Percentiles rank a stretch among this genome's conserved stretches.
phyloP scores from a whole-genome alignment of 2,797 vertebrate genomes.

The Sebastes trivittatus region DNA sequence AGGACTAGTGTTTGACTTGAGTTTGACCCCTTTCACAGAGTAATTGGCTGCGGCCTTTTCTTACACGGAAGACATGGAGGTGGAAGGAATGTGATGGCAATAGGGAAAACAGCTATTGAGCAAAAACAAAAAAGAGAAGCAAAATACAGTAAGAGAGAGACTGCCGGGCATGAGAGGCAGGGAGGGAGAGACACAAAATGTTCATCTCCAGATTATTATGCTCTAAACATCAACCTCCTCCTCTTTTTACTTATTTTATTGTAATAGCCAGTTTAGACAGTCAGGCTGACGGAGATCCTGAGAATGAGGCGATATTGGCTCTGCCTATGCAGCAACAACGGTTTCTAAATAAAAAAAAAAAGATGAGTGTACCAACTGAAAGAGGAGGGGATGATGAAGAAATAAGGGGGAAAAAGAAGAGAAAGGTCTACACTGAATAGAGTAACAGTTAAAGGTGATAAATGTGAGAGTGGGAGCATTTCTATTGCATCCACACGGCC shows the following conservation, averaged over 20 bases:
- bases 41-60: conserved; percentile 42
- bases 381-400: neutral
- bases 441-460: neutral
- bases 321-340: neutral
- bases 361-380: neutral
- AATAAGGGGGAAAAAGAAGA: neutral
- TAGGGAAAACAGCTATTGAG: neutral
- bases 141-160: neutral
- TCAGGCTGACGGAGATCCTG: neutral
- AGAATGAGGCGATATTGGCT: conserved; percentile 1
- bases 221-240: neutral
- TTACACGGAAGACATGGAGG: neutral
- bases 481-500: too few species aligned
- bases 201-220: neutral
- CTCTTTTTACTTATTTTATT: neutral
- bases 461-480: neutral
- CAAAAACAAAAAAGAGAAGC: neutral
- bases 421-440: neutral
- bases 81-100: neutral
- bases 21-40: conserved; percentile 37
- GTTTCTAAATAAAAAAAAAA: neutral
- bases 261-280: neutral
- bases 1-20: conserved; percentile 23
- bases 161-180: neutral
- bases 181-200: neutral